Evolutionary conservation across 2,797 vertebrate species (phyloP).

Genomic region (Strix occidentalis): DNA sequence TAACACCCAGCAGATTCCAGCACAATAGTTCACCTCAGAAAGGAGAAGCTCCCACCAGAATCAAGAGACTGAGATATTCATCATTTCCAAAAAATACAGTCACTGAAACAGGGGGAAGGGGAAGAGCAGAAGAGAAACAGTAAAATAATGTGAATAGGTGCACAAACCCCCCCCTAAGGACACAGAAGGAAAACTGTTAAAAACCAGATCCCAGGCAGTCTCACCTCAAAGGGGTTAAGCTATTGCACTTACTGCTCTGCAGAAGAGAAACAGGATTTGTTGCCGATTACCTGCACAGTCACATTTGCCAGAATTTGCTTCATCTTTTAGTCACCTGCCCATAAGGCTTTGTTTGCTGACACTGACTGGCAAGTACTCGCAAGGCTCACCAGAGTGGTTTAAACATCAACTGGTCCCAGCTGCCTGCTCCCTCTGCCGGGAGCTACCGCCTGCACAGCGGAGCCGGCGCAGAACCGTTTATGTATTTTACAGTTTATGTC

Average conservation of each 20-base stretch:
- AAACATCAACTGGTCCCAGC: background rate
- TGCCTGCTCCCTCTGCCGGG: background rate
- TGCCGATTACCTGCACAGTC: background rate
- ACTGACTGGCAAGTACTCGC: background rate
- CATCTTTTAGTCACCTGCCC: background rate
- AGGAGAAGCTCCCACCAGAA: background rate
- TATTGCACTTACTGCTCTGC: background rate
- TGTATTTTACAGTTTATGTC: accelerated
- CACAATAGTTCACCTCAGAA: background rate
- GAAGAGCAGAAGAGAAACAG: background rate
- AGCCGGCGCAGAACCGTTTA: accelerated
- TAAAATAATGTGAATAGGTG: background rate
- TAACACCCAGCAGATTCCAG: background rate
- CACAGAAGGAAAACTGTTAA: background rate
- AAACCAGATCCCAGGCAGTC: background rate
- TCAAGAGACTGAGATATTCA: background rate
- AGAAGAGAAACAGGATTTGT: background rate
- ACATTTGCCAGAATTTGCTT: background rate
- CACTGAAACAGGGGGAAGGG: background rate
- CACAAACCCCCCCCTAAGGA: background rate
- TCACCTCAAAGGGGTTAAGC: background rate
- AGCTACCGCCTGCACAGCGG: background rate
- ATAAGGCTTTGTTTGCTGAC: background rate
- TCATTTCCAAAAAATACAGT: background rate
- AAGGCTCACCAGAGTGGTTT: accelerated